Evolutionary conservation across 2,888 invertebrate genomes (phyloP).

Genomic region (Polyploca ridens): DNA sequence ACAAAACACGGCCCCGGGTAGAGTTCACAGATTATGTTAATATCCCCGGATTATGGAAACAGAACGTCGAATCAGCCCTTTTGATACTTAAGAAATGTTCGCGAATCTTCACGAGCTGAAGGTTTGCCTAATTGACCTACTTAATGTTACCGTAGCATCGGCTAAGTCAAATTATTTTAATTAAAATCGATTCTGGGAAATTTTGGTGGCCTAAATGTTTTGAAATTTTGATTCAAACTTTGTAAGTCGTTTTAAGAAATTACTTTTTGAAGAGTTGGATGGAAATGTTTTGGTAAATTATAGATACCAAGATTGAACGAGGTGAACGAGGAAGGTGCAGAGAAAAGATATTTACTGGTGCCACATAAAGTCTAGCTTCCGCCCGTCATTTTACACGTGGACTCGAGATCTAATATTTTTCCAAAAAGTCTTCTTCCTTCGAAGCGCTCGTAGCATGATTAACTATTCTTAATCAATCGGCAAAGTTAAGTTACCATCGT

Average conservation of each 20-base stretch:
- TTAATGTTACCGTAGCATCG: conserved; percentile 9
- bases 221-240: conserved; percentile 6
- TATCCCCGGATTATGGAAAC: conserved; percentile 20
- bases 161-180: conserved; percentile 12
- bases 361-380: no score
- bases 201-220: neutral
- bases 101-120: neutral
- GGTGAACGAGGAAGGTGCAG: no score
- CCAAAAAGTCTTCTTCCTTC: no score
- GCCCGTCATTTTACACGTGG: no score
- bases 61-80: conserved; percentile 31
- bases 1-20: conserved; percentile 11
- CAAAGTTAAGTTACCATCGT: no score
- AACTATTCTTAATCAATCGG: no score
- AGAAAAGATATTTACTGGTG: no score
- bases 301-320: no score
- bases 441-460: no score
- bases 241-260: neutral
- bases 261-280: neutral
- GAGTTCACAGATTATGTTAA: conserved; percentile 44
- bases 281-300: neutral
- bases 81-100: conserved; percentile 14
- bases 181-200: conserved; percentile 9
- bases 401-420: no score
- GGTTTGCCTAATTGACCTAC: conserved; percentile 11